phyloP scores from a whole-genome alignment of 2,797 vertebrate species.

The Serranus cabrilla region DNA sequence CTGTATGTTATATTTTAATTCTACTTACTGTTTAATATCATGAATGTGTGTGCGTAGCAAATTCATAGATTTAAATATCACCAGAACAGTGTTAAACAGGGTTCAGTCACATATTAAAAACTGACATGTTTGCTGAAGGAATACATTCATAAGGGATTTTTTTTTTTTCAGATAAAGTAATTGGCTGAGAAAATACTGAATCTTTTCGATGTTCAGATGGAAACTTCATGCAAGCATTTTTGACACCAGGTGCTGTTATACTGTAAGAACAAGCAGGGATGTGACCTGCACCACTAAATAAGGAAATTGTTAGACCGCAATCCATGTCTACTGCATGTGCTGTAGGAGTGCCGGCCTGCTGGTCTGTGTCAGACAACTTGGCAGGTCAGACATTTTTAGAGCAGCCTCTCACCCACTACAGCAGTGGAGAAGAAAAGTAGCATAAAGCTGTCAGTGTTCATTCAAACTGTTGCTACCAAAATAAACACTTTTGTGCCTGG shows the following conservation, averaged over 20 bases:
- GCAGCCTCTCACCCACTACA: constrained; percentile 32
- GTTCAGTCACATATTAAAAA: neutral
- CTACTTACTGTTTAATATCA: too few species aligned
- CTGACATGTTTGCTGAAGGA: neutral
- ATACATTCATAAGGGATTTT: neutral
- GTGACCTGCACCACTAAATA: constrained; percentile 63
- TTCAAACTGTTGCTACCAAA: constrained; percentile 1
- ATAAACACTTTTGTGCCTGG: constrained; percentile 9
- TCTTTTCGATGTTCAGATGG: neutral
- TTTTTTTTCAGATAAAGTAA: neutral
- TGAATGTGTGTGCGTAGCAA: neutral
- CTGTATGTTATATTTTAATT: neutral
- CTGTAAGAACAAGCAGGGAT: neutral
- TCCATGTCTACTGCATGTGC: constrained; percentile 4
- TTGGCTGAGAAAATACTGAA: neutral
- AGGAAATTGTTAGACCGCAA: constrained; percentile 44
- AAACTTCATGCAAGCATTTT: neutral
- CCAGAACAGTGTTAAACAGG: neutral
- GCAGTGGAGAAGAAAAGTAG: constrained; percentile 1
- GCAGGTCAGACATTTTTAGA: constrained; percentile 44
- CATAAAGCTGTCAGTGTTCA: constrained; percentile 37
- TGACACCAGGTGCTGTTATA: neutral
- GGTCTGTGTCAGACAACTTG: constrained; percentile 61
- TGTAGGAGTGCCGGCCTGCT: constrained; percentile 45
- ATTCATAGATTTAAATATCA: neutral